Base-by-base conservation (phyloP, 2,888 invertebrate species). In the Trimorus sp. region DNA sequence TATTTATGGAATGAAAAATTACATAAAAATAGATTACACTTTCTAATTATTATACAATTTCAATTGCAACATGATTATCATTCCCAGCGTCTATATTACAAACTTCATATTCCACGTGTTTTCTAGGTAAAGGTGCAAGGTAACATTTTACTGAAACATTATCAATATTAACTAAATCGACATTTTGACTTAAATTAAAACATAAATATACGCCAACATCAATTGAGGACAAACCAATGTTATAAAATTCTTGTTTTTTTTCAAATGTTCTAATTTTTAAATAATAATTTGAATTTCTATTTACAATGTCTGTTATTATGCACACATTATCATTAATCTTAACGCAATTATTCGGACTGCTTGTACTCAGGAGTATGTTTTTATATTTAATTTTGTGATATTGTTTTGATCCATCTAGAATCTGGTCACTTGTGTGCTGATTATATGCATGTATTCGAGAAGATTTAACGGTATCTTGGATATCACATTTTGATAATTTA, bases 381-480 rank as follows among this genome's bases (percentile, higher is more conserved):
- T 42, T 42, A 15, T 40, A 38, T 40, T 16, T 59, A 9, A 59
- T 14, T 59, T 59, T 59, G 12, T 59, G 8, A 40, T 14, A 59
- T 5, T 59, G 59, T 48, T 60, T 45, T 1, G 8, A 60, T 8
- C 26, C 60, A 60, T 45, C 11, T 7, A n/a, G 45, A 9, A 4
- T 7, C 45, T 45, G 11, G 11, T 48, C 11, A 45, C n/a, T 26
- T 7, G 8, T 7, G 37, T 49, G 48, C 9, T 37, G 37, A 37
- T 63, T 37, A 37, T 37, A 63, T 26, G 49, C 63, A 14, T n/a
- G 42, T 37, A 49, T 63, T 49, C 49, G 49, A 6, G 48, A 5
- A 14, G 49, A 14, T 11, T 11, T 56, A 56, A n/a, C 3, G 4
- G 0, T 9, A 12, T 9, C 12, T 15, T 6, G 4, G 1, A 49